Conservation (phyloP, 2,113 vertebrate genomes). For the Conger conger region DNA sequence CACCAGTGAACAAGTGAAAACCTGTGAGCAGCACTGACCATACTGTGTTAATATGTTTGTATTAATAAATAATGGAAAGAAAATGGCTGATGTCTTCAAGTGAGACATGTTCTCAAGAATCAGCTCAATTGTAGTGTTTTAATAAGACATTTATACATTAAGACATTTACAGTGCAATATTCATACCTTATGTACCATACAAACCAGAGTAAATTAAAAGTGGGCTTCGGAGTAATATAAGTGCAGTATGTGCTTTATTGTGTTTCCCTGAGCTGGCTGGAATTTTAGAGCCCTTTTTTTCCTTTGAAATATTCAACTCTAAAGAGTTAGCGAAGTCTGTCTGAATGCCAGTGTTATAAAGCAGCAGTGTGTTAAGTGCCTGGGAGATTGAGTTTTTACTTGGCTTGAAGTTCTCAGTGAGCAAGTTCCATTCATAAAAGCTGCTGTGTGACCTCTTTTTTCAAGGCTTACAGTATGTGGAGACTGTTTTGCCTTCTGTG, state of each 20-base stretch:
- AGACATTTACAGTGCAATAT: background rate
- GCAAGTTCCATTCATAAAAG: background rate
- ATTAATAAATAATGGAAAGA: background rate
- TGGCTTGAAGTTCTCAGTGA: background rate
- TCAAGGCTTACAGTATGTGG: no score
- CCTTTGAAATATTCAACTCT: background rate
- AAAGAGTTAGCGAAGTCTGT: background rate
- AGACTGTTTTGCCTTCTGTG: background rate
- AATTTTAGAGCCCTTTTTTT: background rate
- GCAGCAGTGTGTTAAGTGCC: background rate
- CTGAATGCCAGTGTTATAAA: background rate
- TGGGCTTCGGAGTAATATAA: background rate
- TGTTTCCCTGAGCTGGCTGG: background rate
- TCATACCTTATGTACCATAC: background rate
- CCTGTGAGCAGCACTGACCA: background rate
- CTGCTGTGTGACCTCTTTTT: background rate
- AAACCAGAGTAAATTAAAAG: background rate
- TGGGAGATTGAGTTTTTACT: background rate
- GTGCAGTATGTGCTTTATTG: background rate
- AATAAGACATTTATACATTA: background rate
- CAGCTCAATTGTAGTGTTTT: background rate
- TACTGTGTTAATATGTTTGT: background rate
- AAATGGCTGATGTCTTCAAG: no score
- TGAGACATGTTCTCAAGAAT: no score
- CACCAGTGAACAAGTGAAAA: background rate